Base-by-base conservation (phyloP, 2,888 invertebrate genomes). In the Deroplatys truncata region DNA sequence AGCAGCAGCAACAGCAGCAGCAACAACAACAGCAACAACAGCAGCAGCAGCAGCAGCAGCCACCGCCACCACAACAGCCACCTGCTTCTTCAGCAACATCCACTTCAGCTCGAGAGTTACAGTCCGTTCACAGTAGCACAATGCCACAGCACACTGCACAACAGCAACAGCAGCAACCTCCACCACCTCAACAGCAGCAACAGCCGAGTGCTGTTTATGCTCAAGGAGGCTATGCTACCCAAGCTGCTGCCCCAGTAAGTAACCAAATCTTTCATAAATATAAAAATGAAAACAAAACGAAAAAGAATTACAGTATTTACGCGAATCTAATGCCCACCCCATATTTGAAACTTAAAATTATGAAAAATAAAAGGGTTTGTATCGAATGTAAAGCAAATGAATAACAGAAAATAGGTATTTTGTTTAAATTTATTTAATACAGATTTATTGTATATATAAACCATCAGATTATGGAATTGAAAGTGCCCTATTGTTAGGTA, bases 111-210 rank as follows among this genome's bases (percentile, higher is more conserved):
- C 89, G 82, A 87, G 85, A 85, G 5, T 82, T 85, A 43, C 88
- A 49, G n/a, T 43, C 85, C 56, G 90, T 88, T 56, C 89, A 89
- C 49, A 90, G 88, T 85, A 90, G 92, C 91, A 91, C 92, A 43
- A 91, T 93, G 92, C 92, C 92, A 82, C 92, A 93, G 85, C 92
- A 92, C 87, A 82, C 92, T 56, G 93, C 93, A 0, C 90, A 93
- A 90, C 93, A 93, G 28, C 93, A 93, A 88, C 92, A 92, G 9
- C 56, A 72, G 56, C 56, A 16, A 72, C 56, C 92, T n/a, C 92
- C 92, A 84, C 91, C 92, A 13, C 93, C 93, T 90, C 93, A 93
- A 49, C 93, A 93, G 0, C 90, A 93, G 90, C 93, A 93, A 29
- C 93, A 93, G 88, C 92, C 92, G 9, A 92, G 92, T 89, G 91